phyloP scores from a whole-genome alignment of 2,888 invertebrate genomes.

The Eilema sororculum region DNA sequence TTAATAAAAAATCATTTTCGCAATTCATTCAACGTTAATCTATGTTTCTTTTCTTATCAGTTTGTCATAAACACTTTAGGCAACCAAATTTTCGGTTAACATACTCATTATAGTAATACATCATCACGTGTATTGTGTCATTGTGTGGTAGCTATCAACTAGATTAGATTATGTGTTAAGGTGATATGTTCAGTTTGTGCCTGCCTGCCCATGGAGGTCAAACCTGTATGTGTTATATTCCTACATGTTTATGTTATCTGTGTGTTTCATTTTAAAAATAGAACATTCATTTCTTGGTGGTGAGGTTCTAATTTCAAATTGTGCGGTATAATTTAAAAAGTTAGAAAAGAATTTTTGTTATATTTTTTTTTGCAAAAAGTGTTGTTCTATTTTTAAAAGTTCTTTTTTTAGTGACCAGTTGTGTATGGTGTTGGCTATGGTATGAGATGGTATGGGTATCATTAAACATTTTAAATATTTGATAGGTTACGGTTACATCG shows the following conservation, averaged over 20 bases:
- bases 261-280: conserved; percentile 4
- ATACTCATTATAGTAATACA: conserved; percentile 13
- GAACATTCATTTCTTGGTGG: neutral
- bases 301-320: neutral
- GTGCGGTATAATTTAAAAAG: neutral
- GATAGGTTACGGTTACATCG: neutral
- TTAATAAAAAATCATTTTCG: neutral
- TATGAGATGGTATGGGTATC: neutral
- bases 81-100: conserved; percentile 7
- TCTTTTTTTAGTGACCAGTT: neutral
- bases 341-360: too few species aligned
- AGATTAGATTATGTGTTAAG: conserved; percentile 48
- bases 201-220: conserved; percentile 51
- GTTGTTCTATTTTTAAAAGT: neutral
- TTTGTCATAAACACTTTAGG: conserved; percentile 3
- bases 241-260: conserved; percentile 8
- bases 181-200: conserved; percentile 38
- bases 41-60: conserved; percentile 6
- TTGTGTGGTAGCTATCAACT: conserved; percentile 42
- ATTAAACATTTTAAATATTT: neutral
- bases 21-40: neutral
- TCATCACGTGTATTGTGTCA: conserved; percentile 30
- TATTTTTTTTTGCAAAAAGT: too few species aligned
- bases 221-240: conserved; percentile 43
- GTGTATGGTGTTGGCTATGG: neutral